A percentile compares a stretch with the other conserved stretches of the same genome.
phyloP scores from a whole-genome alignment of 2,888 invertebrate species.

The Meteorus cinctellus region DNA sequence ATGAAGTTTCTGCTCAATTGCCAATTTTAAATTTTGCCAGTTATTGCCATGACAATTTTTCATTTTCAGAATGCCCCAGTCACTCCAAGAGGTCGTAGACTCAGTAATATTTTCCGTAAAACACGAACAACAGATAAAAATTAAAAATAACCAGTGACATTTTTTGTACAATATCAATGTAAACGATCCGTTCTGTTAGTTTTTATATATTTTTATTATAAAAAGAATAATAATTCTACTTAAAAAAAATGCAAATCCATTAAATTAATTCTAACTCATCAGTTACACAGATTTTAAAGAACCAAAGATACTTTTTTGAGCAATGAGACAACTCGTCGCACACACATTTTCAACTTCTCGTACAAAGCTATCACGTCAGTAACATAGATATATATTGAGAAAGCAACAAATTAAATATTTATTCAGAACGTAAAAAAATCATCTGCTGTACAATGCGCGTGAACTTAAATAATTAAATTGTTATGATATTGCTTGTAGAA shows the following conservation, averaged over 20 bases:
- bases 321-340: neutral
- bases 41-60: constrained; percentile 27
- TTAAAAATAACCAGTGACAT: constrained; percentile 30
- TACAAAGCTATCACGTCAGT: constrained; percentile 22
- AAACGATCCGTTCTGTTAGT: constrained; percentile 22
- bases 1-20: no score
- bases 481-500: constrained; percentile 33
- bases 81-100: constrained; percentile 61
- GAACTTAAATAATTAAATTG: constrained; percentile 7
- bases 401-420: constrained; percentile 17
- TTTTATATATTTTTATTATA: constrained; percentile 31
- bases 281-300: neutral
- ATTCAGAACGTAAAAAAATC: constrained; percentile 26
- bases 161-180: constrained; percentile 14
- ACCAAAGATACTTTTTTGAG: neutral
- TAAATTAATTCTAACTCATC: neutral
- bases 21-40: neutral
- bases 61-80: constrained; percentile 56
- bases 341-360: neutral
- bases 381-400: neutral
- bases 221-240: constrained; percentile 35
- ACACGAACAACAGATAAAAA: constrained; percentile 46
- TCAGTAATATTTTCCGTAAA: constrained; percentile 65
- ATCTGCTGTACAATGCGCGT: constrained; percentile 6
- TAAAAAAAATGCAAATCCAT: neutral